These are phyloP conservation scores for Lithobates pipiens DNA, from an alignment of 2,797 vertebrate species.

Conservation along the genomic window DNA sequence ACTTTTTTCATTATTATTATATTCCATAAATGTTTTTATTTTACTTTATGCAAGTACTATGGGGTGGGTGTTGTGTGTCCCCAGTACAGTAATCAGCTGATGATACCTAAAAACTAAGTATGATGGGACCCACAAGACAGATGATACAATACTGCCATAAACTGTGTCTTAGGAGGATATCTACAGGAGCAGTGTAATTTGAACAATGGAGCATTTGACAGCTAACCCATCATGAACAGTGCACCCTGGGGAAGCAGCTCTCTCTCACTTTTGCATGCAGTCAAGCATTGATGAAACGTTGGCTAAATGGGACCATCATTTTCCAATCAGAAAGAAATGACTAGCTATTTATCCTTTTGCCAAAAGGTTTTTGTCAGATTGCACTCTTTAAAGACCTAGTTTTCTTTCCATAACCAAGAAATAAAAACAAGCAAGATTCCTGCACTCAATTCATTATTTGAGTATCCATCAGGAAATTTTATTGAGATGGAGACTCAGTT, in stretches of 20 bases:
- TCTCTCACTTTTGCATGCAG: conserved; percentile 69
- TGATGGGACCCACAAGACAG: conserved; percentile 62
- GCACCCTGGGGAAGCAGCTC: conserved; percentile 78
- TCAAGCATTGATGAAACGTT: neutral
- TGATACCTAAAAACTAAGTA: conserved; percentile 65
- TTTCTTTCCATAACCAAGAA: conserved; percentile 56
- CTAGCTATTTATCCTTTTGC: conserved; percentile 76
- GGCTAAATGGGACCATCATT: conserved; percentile 67
- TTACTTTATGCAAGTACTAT: conserved; percentile 20
- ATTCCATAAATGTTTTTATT: conserved; percentile 56
- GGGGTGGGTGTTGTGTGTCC: conserved; percentile 47
- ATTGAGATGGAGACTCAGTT: conserved; percentile 42
- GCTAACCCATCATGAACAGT: conserved; percentile 81
- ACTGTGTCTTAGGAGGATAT: conserved; percentile 85
- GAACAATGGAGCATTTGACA: conserved; percentile 89
- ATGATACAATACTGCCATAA: conserved; percentile 70
- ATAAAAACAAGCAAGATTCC: conserved; percentile 38
- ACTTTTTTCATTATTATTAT: conserved; percentile 41
- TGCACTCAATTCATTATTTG: conserved; percentile 52
- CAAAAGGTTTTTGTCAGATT: conserved; percentile 59
- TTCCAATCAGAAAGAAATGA: conserved; percentile 65
- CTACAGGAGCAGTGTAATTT: conserved; percentile 81
- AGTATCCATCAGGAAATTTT: conserved; percentile 36
- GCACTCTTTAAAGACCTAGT: conserved; percentile 4
- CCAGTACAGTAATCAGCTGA: conserved; percentile 68